A percentile compares a stretch with the other conserved stretches of the same genome.
phyloP scores from a whole-genome alignment of 2,113 vertebrate genomes.

The Cheirogaleus medius region DNA sequence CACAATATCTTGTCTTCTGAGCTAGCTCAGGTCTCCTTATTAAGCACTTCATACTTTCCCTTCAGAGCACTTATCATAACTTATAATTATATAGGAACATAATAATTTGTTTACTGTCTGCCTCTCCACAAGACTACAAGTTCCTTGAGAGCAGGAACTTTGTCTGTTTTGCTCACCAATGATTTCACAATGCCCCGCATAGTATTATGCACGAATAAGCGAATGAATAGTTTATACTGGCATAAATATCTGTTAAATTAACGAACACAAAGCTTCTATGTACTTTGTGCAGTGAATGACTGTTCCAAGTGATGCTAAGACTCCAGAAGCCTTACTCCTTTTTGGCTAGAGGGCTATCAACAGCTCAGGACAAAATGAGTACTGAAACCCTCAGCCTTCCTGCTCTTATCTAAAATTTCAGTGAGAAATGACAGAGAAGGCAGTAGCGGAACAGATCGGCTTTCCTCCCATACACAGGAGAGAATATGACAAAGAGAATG shows the following conservation, averaged over 20 bases:
- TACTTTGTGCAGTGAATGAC: background rate
- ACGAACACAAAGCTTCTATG: slow-evolving; percentile 2
- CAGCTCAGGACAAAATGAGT: background rate
- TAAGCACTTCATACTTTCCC: background rate
- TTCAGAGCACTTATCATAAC: background rate
- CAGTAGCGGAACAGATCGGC: background rate
- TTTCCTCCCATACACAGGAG: slow-evolving; percentile 24
- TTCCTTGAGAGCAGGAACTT: background rate
- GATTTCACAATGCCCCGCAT: background rate
- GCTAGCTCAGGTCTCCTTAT: background rate
- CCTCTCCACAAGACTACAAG: background rate
- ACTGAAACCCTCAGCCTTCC: background rate
- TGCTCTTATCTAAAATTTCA: slow-evolving; percentile 27
- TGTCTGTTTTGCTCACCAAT: background rate
- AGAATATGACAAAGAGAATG: background rate
- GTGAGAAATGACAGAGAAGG: slow-evolving; percentile 19
- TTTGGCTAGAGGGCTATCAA: background rate
- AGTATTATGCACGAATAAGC: background rate
- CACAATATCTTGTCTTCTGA: background rate
- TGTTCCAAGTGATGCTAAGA: background rate
- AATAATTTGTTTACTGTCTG: background rate
- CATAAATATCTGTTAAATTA: background rate
- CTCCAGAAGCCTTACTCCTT: background rate
- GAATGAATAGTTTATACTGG: background rate
- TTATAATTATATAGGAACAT: background rate